Evolutionary conservation across 2,113 vertebrate genomes (phyloP), one percentile per base, ranked within the genome.

Genomic region (Chloropsis cyanopogon): DNA sequence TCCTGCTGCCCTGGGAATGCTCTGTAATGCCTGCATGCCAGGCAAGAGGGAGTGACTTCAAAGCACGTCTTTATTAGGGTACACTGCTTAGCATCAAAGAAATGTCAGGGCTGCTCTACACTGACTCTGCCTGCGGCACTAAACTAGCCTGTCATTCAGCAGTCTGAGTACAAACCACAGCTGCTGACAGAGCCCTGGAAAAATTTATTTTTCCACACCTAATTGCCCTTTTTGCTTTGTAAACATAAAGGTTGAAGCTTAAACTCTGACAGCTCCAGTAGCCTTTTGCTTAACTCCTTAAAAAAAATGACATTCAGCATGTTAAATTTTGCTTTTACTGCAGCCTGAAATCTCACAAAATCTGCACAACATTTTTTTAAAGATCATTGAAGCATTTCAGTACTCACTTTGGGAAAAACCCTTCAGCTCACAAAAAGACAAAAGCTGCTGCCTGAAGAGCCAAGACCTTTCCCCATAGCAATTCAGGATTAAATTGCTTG

Each of bases 201-300:
- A 97, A 93, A 96, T 97, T 98, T 98, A 97, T 96, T 98, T 97
- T 98, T 96, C 95, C 95, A 95, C 95, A 91, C 86, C 97, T 98
- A 98, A 98, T 98, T 98, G 98, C 97, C 98, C 96, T 97, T 97
- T 98, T 97, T 97, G 95, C 97, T 98, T 98, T 97, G 97, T 98
- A 98, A 98, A 98, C 97, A 97, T 90, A 97, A 98, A 98, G 97
- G 97, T 97, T 98, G 97, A 95, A 92, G 97, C 95, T 96, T 97
- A 94, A 82, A 89, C 79, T 92, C 95, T 98, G 97, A 98, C 97
- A 97, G 97, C 95, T 87, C 85, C 88, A 92, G 92, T 81, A 97
- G 95, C 96, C 92, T 96, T 97, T 97, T 97, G 90, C 94, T 96
- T 95, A 96, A 97, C 91, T 91, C 90, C 88, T 96, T 69, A 61